These are phyloP conservation scores for Capricornis sumatraensis DNA, from an alignment of 2,113 vertebrate species.

Conservation along the genomic window DNA sequence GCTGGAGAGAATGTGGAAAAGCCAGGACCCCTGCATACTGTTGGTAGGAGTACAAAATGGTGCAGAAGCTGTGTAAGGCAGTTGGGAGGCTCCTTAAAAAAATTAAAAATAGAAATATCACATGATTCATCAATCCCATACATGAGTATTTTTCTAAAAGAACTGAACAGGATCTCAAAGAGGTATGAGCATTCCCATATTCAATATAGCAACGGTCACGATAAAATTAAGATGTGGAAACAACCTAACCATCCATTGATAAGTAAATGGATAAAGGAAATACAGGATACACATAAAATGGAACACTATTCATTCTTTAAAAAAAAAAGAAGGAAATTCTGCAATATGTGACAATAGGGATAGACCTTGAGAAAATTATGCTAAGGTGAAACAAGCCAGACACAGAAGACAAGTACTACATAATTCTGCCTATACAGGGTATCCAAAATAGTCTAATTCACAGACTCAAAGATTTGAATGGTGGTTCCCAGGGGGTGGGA, in stretches of 20 bases:
- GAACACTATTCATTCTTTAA: not conserved
- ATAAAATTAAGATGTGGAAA: not conserved
- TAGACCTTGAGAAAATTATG: not conserved
- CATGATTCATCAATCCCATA: not conserved
- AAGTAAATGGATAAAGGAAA: not conserved
- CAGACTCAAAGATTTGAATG: not conserved
- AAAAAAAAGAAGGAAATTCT: not conserved
- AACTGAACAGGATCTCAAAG: not conserved
- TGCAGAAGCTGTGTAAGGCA: not conserved
- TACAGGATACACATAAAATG: not conserved
- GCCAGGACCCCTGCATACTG: not conserved
- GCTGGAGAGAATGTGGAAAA: not conserved
- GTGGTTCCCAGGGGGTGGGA: not conserved
- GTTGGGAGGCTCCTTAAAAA: not conserved
- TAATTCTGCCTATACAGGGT: not conserved
- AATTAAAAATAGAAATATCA: not conserved
- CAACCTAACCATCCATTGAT: not conserved
- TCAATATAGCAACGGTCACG: not conserved
- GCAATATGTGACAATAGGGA: not conserved
- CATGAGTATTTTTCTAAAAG: not conserved
- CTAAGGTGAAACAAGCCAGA: not conserved
- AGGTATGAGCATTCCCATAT: not conserved
- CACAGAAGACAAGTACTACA: not conserved
- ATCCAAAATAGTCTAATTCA: not conserved
- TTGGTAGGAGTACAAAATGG: not conserved